Evolutionary conservation across 2,888 invertebrate species (phyloP), one percentile per base, ranked within the genome.

Genomic region (Abrostola triplasia): DNA sequence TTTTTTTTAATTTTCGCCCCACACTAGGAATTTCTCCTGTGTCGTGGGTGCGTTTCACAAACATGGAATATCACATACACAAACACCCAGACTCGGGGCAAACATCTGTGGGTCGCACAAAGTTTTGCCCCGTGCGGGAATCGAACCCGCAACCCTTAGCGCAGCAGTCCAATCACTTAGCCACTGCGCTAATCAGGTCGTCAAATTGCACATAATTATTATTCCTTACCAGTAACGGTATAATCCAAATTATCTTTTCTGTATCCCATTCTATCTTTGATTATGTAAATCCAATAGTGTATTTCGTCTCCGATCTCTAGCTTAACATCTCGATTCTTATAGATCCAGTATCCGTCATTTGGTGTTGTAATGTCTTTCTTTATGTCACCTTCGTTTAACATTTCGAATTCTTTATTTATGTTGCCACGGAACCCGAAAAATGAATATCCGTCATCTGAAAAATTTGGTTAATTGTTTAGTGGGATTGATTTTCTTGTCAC

Each of bases 221-320:
- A 0, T 12, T 36, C 36, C 74, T 78, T 81, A 96, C 96, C 94
- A 68, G 88, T 88, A 1, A 96, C 95, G 6, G 87, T 92, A 89
- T 95, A 95, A 59, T 90, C 89, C 6, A 64, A 41, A 24, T 54
- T 96, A 95, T 82, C 96, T 95, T 65, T 96, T 95, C 75, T 96
- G 82, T 97, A 97, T 0, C 97, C 97, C 36, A 96, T 85, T 0
- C 96, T 96, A 70, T 96, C 91, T 81, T 96, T 96, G 50, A 96
- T 93, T 0, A 96, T 96, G 82, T 96, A 96, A 0, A 97, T 95
- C 97, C 97, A 97, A 84, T 96, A 97, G 85, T 97, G 96, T 44
- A 97, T 85, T 5, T 92, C 95, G 82, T 97, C 97, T 0, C 97
- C 97, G 0, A 91, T 76, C 74, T 96, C 95, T 12, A 97, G 84